phyloP scores from a whole-genome alignment of 2,888 invertebrate genomes.

The Eupeodes luniger region DNA sequence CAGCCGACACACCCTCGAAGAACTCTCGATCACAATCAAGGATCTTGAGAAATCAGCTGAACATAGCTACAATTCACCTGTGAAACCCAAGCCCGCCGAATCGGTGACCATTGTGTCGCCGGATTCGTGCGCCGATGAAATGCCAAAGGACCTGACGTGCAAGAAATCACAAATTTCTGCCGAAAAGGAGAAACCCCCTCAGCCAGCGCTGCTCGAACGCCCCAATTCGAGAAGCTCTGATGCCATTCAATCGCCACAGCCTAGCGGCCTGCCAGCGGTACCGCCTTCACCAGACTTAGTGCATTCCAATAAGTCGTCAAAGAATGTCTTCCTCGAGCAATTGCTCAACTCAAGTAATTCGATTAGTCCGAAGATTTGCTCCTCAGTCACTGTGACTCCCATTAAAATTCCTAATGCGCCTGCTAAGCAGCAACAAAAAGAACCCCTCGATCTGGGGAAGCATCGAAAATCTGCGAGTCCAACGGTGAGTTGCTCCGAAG shows the following conservation, averaged over 20 bases:
- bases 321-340: constrained; percentile 79
- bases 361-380: constrained; percentile 78
- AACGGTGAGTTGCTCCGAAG: constrained; percentile 90
- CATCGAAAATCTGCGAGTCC: constrained; percentile 89
- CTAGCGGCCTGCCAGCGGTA: constrained; percentile 89
- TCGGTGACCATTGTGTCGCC: constrained; percentile 77
- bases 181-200: constrained; percentile 82
- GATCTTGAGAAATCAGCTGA: constrained; percentile 83
- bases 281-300: constrained; percentile 89
- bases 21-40: constrained; percentile 86
- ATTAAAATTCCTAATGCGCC: constrained; percentile 73
- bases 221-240: constrained; percentile 89
- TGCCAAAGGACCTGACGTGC: constrained; percentile 87
- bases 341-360: constrained; percentile 76
- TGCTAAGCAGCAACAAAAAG: constrained; percentile 86
- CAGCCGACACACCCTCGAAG: constrained; percentile 81
- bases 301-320: constrained; percentile 83
- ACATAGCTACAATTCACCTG: constrained; percentile 75
- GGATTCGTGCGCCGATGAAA: constrained; percentile 84
- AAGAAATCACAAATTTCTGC: constrained; percentile 83
- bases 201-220: constrained; percentile 82
- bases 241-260: constrained; percentile 90
- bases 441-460: constrained; percentile 89
- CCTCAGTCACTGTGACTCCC: constrained; percentile 77
- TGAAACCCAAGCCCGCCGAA: constrained; percentile 58